Base-by-base conservation (phyloP, 2,113 vertebrate genomes). In the Gadus chalcogrammus region DNA sequence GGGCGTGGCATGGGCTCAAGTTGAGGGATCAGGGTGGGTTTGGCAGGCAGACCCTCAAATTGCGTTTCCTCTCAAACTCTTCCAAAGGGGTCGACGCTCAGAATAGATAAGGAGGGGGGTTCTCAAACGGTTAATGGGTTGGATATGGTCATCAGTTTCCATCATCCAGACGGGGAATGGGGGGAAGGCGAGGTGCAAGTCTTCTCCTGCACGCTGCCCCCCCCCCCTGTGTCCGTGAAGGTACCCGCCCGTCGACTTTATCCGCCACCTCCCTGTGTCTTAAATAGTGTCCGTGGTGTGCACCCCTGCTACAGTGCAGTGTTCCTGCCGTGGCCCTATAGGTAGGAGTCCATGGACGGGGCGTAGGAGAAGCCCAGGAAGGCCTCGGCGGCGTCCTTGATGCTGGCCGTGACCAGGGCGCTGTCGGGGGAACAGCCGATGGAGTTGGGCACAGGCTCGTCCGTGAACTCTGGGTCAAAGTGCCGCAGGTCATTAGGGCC, bases 311-410 rank as follows among this genome's bases (percentile, higher is more conserved):
- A 13, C 9, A 9, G 42, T 9, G 42, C 42, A 2, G 6, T 9
- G 74, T 59, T 64, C 75, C 18, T 68, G 58, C 76, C 72, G 64
- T 61, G 71, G 69, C 79, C 83, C 90, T 92, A 93, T 92, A 99
- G 93, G 91, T 97, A 98, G 56, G 97, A 99, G 88, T 99, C 97
- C 94, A 95, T 83, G 0, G 96, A 93, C 3, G 97, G 97, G 9
- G 97, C 96, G n/a, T 99, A 99, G 0, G 96, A 99, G 80, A 99
- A 99, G 82, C 97, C 97, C 24, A 98, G 85, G 72, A 99, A 99
- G 38, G 97, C 97, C 79, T 98, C 96, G 0, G 96, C 92, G 0
- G 95, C 97, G 78, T 98, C 97, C 82, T 95, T 96, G 87, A 97
- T 95, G 0, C 97, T 99, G 85, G 95, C 93, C 0, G 96, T 97